A percentile compares a stretch with the other conserved stretches of the same genome.
These are phyloP conservation scores for Scaptomyza pallida DNA, from an alignment of 1,140 invertebrate genomes.

Conservation along the genomic window DNA sequence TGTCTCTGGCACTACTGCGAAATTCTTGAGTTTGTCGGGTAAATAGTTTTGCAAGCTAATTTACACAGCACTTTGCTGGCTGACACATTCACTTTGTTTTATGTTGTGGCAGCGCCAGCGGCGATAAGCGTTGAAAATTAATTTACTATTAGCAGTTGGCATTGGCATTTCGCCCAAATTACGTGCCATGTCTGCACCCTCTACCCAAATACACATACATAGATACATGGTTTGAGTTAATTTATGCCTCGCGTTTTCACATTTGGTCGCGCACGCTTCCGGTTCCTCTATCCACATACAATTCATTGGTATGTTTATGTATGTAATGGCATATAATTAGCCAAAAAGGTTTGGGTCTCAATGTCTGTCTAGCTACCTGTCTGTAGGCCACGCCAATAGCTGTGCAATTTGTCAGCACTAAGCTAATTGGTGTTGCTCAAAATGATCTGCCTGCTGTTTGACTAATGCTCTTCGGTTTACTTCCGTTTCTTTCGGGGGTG, in stretches of 20 bases:
- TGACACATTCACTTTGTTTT: constrained; percentile 68
- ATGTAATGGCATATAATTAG: constrained; percentile 37
- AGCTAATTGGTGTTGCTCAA: constrained; percentile 74
- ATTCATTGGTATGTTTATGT: constrained; percentile 6
- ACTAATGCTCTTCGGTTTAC: constrained; percentile 71
- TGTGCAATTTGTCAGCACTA: constrained; percentile 80
- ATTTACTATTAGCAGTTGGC: constrained; percentile 73
- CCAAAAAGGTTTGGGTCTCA: constrained; percentile 23
- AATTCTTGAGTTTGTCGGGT: constrained; percentile 54
- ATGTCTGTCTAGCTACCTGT: constrained; percentile 3
- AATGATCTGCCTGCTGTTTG: constrained; percentile 70
- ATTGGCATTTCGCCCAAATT: constrained; percentile 66
- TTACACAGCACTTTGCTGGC: constrained; percentile 78
- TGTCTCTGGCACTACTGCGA: constrained; percentile 55
- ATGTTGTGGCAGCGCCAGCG: constrained; percentile 43
- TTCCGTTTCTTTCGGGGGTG: constrained; percentile 66
- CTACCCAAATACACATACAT: constrained; percentile 1
- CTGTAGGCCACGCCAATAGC: constrained; percentile 60
- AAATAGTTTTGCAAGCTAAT: constrained; percentile 72
- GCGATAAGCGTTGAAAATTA: constrained; percentile 74
- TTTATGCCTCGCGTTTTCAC: constrained; percentile 79
- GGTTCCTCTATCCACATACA: constrained; percentile 44
- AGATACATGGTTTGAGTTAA: constrained; percentile 42
- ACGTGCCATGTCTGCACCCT: constrained; percentile 21
- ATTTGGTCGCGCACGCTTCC: constrained; percentile 77